Base-by-base conservation (phyloP, 2,113 vertebrate genomes). In the Bungarus multicinctus region DNA sequence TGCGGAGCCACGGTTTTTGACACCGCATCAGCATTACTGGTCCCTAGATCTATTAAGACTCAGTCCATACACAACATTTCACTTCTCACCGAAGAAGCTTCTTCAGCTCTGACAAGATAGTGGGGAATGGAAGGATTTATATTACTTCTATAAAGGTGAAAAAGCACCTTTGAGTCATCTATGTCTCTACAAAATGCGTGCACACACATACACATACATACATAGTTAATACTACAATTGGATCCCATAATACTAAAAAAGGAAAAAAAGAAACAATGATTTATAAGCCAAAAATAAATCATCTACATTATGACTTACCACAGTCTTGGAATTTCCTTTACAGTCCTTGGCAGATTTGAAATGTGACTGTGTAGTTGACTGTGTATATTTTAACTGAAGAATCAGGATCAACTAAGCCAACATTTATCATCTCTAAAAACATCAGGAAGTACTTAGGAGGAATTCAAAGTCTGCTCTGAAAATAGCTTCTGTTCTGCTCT, bases 401-500 rank as follows among this genome's bases (percentile, higher is more conserved):
- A 34, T 39, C 93, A 69, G 39, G 86, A 93, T 93, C 92, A 39
- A n/a, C 52, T 93, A 18, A 88, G 69, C 30, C 91, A 94, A 93
- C 57, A 12, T 93, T 74, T 52, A 53, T 92, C 74, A 20, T 5
- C 89, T 94, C 3, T 39, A 81, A 81, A 11, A 93, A 93, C 94
- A 7, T 87, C 58, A 43, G 88, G 89, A 16, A 3, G 5, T 90
- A 18, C 50, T 94, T 69, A 91, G n/a, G 69, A 22, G 14, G 60
- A 94, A 60, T 94, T 95, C 91, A 93, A 94, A 27, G 18, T 55
- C 91, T 3, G 2, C 93, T 94, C n/a, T 95, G 55, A 20, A 50
- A 89, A 58, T 92, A 91, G 91, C 9, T 23, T 74, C 47, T 30
- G 11, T 89, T 93, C 93, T 0, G 0, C 47, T 88, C 55, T 20